Evolutionary conservation across 92 coral and sea anemone species (phyloP), one percentile per base, ranked within the genome.

Genomic region (Scolanthus callimorphus): DNA sequence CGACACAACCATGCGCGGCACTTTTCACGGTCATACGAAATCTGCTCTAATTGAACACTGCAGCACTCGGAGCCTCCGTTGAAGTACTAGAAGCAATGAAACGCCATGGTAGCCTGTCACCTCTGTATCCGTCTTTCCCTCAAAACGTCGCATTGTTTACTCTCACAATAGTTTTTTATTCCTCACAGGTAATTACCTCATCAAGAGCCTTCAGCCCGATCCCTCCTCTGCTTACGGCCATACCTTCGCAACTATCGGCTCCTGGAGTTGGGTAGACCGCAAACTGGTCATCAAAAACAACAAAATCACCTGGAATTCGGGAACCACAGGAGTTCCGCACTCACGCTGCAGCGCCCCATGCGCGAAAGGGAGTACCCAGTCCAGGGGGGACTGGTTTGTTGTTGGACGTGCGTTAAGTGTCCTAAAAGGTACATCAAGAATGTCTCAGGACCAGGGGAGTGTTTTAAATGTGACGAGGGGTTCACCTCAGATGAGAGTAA

Each of bases 341-440:
- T 92, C 98, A 10, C 82, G 69, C 23, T 92, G 98, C 68, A 84
- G 96, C 31, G 51, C 73, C 15, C 80, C 80, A 39, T 92, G 98
- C 31, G 71, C 79, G 17, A 71, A 61, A 47, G 98, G 57, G 64
- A 83, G 72, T 88, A 92, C 61, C 80, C 77, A 17, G 98, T 92
- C 31, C 88, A 67, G 38, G 87, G 83, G 50, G 82, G 77, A 49
- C 51, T 60, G 25, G 50, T 67, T 17, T 92, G 98, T 56, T 92
- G 98, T 43, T 92, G 98, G 98, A 59, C 73, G 43, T 92, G 98
- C 25, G 96, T 92, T 1, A 46, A 28, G 15, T 92, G 98, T 25
- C 90, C 92, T 8, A 66, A 39, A 56, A 92, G 98, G 27, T 56
- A 47, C 26, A 65, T 80, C 30, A 92, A 90, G 49, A 82, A 73